phyloP scores from a whole-genome alignment of 2,113 vertebrate genomes.

The Solea senegalensis region DNA sequence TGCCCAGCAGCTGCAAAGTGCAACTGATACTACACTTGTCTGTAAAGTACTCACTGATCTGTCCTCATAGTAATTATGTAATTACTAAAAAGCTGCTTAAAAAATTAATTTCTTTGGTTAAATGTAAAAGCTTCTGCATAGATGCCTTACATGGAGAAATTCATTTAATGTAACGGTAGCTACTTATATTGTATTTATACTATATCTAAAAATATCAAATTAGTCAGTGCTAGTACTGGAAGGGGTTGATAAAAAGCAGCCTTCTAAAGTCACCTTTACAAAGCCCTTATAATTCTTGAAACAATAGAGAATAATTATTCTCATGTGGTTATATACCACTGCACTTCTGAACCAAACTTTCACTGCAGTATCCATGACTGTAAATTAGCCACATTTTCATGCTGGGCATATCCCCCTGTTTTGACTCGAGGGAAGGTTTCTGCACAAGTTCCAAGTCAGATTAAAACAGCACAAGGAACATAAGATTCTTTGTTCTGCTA shows the following conservation, averaged over 20 bases:
- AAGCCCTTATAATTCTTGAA: slow-evolving; percentile 16
- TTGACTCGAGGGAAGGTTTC: slow-evolving; percentile 8
- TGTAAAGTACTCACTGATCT: slow-evolving; percentile 20
- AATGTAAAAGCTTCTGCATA: slow-evolving; percentile 13
- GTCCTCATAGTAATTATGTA: slow-evolving; percentile 24
- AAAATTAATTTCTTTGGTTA: slow-evolving; percentile 26
- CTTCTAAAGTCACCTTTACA: slow-evolving; percentile 19
- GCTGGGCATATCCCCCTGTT: background rate
- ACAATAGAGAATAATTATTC: slow-evolving; percentile 1
- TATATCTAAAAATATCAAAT: background rate
- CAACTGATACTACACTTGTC: slow-evolving; percentile 33
- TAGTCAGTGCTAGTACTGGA: slow-evolving; percentile 11
- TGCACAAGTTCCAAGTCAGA: background rate
- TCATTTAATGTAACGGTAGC: background rate
- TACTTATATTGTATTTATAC: slow-evolving; percentile 8
- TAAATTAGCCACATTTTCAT: slow-evolving; percentile 14
- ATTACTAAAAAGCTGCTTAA: slow-evolving; percentile 41
- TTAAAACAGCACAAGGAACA: slow-evolving; percentile 17
- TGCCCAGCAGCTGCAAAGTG: slow-evolving; percentile 30
- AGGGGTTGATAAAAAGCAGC: slow-evolving; percentile 18
- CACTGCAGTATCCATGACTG: slow-evolving; percentile 10
- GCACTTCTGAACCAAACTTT: slow-evolving; percentile 39
- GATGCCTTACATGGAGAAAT: slow-evolving; percentile 10
- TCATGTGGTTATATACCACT: slow-evolving; percentile 13
- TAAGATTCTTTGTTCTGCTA: slow-evolving; percentile 19